These are phyloP conservation scores for Orthonevra nobilis DNA, from an alignment of 2,888 invertebrate genomes.

Conservation along the genomic window DNA sequence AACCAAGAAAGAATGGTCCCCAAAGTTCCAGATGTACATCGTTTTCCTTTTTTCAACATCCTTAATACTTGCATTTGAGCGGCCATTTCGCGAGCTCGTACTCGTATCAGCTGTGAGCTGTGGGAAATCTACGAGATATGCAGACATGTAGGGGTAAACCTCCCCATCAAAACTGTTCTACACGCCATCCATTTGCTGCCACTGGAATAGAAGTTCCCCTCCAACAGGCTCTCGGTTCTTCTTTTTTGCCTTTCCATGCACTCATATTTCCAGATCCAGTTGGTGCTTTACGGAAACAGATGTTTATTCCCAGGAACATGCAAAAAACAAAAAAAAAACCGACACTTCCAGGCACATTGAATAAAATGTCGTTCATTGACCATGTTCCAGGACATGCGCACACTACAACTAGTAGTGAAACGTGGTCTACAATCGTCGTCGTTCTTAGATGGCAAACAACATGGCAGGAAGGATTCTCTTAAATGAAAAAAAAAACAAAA, in stretches of 20 bases:
- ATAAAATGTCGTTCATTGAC: slow-evolving; percentile 67
- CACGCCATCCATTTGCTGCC: slow-evolving; percentile 12
- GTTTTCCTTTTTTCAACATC: no score
- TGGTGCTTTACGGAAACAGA: slow-evolving; percentile 42
- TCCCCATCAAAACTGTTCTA: slow-evolving; percentile 33
- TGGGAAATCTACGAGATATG: slow-evolving; percentile 62
- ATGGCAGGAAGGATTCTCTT: slow-evolving; percentile 64
- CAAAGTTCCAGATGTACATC: no score
- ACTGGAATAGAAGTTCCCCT: slow-evolving; percentile 44
- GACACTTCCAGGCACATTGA: slow-evolving; percentile 53
- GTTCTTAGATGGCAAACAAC: slow-evolving; percentile 41
- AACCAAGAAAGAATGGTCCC: no score
- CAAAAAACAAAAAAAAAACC: no score
- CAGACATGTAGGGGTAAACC: slow-evolving; percentile 48
- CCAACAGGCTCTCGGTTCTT: not conserved
- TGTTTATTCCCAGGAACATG: slow-evolving; percentile 61
- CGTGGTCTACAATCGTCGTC: slow-evolving; percentile 54
- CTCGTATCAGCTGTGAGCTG: slow-evolving; percentile 2
- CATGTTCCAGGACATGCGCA: slow-evolving; percentile 67
- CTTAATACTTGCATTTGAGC: no score
- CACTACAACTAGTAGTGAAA: slow-evolving; percentile 40
- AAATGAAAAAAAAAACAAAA: slow-evolving; percentile 51
- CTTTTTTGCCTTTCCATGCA: slow-evolving; percentile 1
- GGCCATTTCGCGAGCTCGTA: not conserved
- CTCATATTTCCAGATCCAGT: slow-evolving; percentile 32